phyloP scores from a whole-genome alignment of 2,888 invertebrate genomes.

The Erynnis tages region DNA sequence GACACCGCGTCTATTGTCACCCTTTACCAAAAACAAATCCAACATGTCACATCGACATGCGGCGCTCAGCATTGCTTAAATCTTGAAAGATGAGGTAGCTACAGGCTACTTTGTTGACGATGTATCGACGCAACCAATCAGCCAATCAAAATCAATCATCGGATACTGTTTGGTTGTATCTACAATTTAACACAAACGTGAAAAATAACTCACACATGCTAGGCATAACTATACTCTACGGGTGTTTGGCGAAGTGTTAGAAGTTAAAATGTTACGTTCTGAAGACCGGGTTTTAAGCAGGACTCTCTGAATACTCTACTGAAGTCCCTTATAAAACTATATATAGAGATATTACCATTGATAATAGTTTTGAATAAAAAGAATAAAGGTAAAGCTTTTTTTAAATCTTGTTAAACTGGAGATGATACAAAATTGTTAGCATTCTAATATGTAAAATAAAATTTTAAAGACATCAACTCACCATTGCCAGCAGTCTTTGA shows the following conservation, averaged over 20 bases:
- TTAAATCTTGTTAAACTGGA: too few relatives aligned
- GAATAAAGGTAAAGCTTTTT: too few relatives aligned
- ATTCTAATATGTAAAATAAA: neutral
- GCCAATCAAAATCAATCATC: slow-evolving; percentile 82
- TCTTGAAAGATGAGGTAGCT: slow-evolving; percentile 59
- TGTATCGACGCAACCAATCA: slow-evolving; percentile 73
- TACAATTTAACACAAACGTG: slow-evolving; percentile 76
- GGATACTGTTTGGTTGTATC: slow-evolving; percentile 80
- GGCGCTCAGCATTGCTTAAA: slow-evolving; percentile 48
- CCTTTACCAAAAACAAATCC: slow-evolving; percentile 56
- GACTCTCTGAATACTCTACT: neutral
- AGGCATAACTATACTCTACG: slow-evolving; percentile 1
- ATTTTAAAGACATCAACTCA: slow-evolving; percentile 44
- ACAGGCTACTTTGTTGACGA: slow-evolving; percentile 65
- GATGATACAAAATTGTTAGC: too few relatives aligned
- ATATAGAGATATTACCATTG: too few relatives aligned
- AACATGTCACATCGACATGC: slow-evolving; percentile 42
- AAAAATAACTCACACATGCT: slow-evolving; percentile 49
- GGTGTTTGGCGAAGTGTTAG: slow-evolving; percentile 4
- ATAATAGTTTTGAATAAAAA: too few relatives aligned
- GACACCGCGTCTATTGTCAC: slow-evolving; percentile 31
- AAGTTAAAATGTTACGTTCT: slow-evolving; percentile 4
- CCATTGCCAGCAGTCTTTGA: slow-evolving; percentile 60
- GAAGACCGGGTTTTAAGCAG: neutral
- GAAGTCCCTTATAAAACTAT: neutral